Evolutionary conservation across 1,140 invertebrate genomes (phyloP), one percentile per base, ranked within the genome.

Genomic region (Trichoplusia ni): DNA sequence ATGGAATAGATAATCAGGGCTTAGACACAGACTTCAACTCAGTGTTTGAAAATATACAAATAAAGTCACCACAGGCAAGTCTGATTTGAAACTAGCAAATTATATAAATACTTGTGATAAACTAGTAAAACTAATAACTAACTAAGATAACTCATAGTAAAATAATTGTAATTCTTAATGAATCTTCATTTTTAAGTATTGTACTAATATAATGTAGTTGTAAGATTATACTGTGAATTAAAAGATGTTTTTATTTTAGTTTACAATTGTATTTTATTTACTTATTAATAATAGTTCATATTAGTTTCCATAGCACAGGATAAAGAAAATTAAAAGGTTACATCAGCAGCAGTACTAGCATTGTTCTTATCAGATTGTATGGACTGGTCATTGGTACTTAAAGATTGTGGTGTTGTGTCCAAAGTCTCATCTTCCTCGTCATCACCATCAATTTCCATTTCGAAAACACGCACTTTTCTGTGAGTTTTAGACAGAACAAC

Each of bases 391-490:
- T 73, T 69, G 13, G 68, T 73, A 13, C 58, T 42, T 54, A 84
- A 79, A 44, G 86, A 90, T 21, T 85, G 82, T 31, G 88, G 81
- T 7, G 89, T 91, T 9, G 82, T 81, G 33, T 91, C 90, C 6
- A 90, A 64, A 14, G 92, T 92, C 66, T 93, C 95, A 35, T 95
- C 94, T 47, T 97, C 95, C 23, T 97, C 95, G 68, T 97, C 97
- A 68, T 98, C 97, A 4, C 96, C 96, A 77, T 97, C 96, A 0
- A 94, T 95, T 91, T 98, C 97, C 94, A 98, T 98, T 84, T 98
- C 97, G 77, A 97, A 96, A 27, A 98, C 91, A 63, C 96, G 92
- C 35, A 98, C 95, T 83, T 97, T 96, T 53, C 95, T 92, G 62
- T 92, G 91, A 70, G 93, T 96, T 75, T 96, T 94, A 11, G 95